phyloP scores from a whole-genome alignment of 2,888 invertebrate genomes.

The Adineta ricciae region DNA sequence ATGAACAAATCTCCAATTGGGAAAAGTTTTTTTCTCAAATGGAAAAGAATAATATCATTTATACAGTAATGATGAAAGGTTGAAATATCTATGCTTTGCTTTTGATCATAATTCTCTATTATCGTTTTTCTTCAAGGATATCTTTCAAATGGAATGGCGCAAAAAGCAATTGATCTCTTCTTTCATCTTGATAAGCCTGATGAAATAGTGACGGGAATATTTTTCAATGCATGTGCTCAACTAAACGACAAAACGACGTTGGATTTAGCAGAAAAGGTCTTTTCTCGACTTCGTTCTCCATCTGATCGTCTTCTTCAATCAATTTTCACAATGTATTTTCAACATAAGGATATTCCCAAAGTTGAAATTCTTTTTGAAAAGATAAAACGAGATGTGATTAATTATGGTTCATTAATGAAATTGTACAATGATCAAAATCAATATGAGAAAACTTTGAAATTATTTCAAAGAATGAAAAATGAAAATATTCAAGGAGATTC shows the following conservation, averaged over 20 bases:
- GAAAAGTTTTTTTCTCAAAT: constrained; percentile 1
- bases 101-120: not conserved
- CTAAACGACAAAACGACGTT: not conserved
- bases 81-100: not conserved
- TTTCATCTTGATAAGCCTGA: not conserved
- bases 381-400: not conserved
- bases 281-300: not conserved
- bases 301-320: not conserved
- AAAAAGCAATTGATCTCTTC: constrained; percentile 3
- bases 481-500: not conserved
- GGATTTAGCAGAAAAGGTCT: not conserved
- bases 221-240: constrained; percentile 6
- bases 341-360: not conserved
- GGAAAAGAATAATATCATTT: not conserved
- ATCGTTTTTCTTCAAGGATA: not conserved
- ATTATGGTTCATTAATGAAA: constrained; percentile 14
- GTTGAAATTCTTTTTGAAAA: not conserved
- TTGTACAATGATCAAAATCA: not conserved
- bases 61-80: not conserved
- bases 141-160: not conserved
- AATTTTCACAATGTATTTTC: not conserved
- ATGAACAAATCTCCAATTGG: not conserved
- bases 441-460: not conserved
- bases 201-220: not conserved
- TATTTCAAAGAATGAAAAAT: not conserved